Evolutionary conservation across 2,113 vertebrate species (phyloP).

Genomic region (Prionailurus bengalensis): DNA sequence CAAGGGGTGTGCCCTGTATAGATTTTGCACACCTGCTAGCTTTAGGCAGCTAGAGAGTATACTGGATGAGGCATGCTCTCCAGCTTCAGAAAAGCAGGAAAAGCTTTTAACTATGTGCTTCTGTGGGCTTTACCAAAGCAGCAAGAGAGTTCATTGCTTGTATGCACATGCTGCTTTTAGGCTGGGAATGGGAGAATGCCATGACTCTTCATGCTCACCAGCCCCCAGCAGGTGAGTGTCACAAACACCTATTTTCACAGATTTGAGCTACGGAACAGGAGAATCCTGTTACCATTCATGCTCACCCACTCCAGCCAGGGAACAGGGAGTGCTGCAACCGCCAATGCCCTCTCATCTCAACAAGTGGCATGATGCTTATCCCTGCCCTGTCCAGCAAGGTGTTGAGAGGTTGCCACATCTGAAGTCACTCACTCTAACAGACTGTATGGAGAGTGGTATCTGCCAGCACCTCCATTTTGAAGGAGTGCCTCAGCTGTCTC

Average conservation of each 20-base stretch:
- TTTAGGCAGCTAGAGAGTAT: background rate
- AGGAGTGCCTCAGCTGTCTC: background rate
- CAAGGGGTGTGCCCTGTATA: background rate
- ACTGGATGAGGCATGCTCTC: background rate
- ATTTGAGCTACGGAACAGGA: background rate
- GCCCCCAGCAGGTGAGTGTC: background rate
- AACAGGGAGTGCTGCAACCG: background rate
- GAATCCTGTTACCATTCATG: background rate
- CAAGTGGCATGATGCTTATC: background rate
- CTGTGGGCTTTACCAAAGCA: background rate
- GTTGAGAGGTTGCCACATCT: background rate
- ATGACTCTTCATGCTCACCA: background rate
- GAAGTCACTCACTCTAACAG: background rate
- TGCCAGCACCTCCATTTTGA: background rate
- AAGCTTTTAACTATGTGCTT: background rate
- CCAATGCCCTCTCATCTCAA: background rate
- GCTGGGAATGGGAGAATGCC: background rate
- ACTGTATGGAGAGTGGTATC: background rate
- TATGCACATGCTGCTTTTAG: background rate
- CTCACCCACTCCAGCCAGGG: background rate
- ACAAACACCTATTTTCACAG: background rate
- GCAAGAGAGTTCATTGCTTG: background rate
- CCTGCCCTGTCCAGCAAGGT: background rate
- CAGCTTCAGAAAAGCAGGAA: background rate
- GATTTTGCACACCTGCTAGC: background rate